phyloP scores from a whole-genome alignment of 1,140 invertebrate genomes.

The Acromyrmex heyeri region DNA sequence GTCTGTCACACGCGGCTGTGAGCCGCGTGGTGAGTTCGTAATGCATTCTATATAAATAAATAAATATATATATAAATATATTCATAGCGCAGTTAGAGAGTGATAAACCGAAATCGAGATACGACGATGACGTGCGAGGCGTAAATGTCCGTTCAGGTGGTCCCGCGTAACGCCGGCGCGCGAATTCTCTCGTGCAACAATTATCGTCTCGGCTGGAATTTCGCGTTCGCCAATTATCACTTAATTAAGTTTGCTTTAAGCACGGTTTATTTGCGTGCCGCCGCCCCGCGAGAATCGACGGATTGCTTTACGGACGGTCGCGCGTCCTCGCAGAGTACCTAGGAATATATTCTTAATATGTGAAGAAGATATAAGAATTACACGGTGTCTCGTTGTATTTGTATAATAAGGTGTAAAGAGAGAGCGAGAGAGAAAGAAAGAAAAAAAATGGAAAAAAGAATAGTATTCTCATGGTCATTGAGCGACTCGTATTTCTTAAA shows the following conservation, averaged over 20 bases:
- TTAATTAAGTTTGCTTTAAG: conserved; percentile 21
- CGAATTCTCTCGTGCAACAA: background rate
- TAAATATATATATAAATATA: conserved; percentile 49
- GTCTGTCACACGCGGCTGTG: conserved; percentile 29
- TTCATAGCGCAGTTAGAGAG: conserved; percentile 57
- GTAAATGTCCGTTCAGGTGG: conserved; percentile 44
- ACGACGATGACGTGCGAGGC: conserved; percentile 60
- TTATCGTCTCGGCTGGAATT: background rate
- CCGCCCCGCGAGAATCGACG: conserved; percentile 67
- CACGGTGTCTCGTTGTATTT: conserved; percentile 83
- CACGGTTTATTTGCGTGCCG: background rate
- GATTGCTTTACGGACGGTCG: conserved; percentile 75
- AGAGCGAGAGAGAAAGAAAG: background rate
- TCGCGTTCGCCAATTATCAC: conserved; percentile 32
- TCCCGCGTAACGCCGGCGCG: conserved; percentile 17
- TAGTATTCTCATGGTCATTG: conserved; percentile 79
- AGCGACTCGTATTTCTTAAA: conserved; percentile 77
- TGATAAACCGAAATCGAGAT: conserved; percentile 62
- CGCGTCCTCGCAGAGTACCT: conserved; percentile 79
- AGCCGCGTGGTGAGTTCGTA: conserved; percentile 47
- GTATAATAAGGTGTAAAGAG: conserved; percentile 79
- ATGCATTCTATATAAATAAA: conserved; percentile 59
- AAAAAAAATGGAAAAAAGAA: conserved; percentile 57
- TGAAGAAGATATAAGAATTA: conserved; percentile 78
- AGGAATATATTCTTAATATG: conserved; percentile 83